phyloP scores from a whole-genome alignment of 2,888 invertebrate genomes.

The Netelia virgata region DNA sequence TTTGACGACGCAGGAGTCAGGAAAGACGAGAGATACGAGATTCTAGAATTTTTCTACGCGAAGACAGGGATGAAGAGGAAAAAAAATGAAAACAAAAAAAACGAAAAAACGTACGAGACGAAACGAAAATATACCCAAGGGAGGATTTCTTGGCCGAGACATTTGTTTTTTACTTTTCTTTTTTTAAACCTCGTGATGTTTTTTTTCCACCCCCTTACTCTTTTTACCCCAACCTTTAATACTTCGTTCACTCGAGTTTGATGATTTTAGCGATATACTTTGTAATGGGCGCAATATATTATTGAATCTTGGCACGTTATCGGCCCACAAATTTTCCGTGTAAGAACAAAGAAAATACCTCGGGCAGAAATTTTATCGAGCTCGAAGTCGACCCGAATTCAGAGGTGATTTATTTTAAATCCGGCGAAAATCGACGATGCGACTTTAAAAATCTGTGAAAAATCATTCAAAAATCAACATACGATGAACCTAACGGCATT shows the following conservation, averaged over 20 bases:
- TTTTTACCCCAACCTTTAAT: neutral
- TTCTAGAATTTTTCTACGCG: constrained; percentile 1
- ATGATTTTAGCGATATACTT: constrained; percentile 21
- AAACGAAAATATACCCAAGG: neutral
- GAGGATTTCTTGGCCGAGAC: constrained; percentile 22
- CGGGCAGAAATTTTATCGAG: too few species aligned
- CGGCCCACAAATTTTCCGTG: neutral
- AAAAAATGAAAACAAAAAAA: constrained; percentile 16
- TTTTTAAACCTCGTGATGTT: neutral
- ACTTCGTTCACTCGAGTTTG: constrained; percentile 2
- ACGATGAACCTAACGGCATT: too few species aligned
- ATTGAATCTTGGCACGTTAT: constrained; percentile 22
- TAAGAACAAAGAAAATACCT: neutral
- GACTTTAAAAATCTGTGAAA: too few species aligned
- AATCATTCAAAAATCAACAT: too few species aligned
- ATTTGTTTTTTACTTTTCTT: neutral
- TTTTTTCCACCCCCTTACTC: neutral
- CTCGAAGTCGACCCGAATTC: too few species aligned
- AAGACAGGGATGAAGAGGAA: constrained; percentile 24
- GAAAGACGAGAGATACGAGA: constrained; percentile 30
- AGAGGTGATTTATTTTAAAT: too few species aligned
- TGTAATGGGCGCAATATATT: neutral
- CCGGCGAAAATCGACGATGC: too few species aligned
- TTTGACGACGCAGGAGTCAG: constrained; percentile 40
- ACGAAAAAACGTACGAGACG: neutral